phyloP scores from a whole-genome alignment of 2,888 invertebrate species.

The Nephrotoma flavescens region DNA sequence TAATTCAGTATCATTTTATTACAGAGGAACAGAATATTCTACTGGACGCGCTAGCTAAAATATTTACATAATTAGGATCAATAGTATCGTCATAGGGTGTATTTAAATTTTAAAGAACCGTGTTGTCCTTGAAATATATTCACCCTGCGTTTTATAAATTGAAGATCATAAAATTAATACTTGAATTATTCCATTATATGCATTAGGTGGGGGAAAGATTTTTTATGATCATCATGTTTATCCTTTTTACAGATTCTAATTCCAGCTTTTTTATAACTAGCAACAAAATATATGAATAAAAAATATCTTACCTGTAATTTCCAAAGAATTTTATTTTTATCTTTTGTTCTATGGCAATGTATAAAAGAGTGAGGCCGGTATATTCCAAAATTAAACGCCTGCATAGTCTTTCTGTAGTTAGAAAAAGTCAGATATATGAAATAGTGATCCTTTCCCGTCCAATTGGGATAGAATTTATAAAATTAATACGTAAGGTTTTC shows the following conservation, averaged over 20 bases:
- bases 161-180: neutral
- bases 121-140: too few relatives aligned
- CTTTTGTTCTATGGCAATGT: neutral
- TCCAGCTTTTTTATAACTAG: neutral
- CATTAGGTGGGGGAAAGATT: neutral
- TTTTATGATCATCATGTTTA: neutral
- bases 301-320: neutral
- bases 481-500: neutral
- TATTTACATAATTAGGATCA: neutral
- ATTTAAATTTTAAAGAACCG: too few relatives aligned
- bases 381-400: neutral
- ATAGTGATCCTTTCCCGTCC: neutral
- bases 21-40: neutral
- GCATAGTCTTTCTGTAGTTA: neutral
- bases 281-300: neutral
- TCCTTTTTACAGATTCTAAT: neutral
- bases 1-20: neutral
- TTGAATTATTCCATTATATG: neutral
- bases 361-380: neutral
- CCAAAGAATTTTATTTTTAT: neutral
- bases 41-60: neutral
- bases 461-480: constrained; percentile 1
- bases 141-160: neutral
- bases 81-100: too few relatives aligned
- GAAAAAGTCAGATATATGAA: neutral